Conservation (phyloP, 2,113 vertebrate species). For the Indicator maculatus region DNA sequence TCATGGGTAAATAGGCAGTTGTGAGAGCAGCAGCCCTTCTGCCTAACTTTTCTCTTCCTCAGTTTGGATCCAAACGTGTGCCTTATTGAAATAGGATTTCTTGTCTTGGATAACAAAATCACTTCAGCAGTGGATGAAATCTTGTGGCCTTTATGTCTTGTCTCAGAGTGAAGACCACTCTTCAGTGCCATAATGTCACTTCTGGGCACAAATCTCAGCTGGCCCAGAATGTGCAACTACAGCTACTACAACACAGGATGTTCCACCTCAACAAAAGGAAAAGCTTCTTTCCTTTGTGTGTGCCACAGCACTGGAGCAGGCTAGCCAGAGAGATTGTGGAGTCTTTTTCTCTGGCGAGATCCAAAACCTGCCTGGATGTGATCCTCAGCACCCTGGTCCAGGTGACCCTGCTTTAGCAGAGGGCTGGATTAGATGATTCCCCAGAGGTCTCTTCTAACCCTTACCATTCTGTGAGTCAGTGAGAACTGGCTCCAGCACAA, state of each 20-base stretch:
- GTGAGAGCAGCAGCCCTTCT: neutral
- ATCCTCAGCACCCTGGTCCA: too few relatives aligned
- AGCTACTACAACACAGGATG: too few relatives aligned
- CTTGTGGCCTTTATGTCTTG: neutral
- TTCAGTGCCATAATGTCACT: neutral
- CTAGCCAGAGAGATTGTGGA: too few relatives aligned
- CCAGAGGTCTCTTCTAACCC: too few relatives aligned
- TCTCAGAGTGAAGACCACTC: neutral
- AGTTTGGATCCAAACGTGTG: neutral
- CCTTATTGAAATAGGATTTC: conserved; percentile 13
- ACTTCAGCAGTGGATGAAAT: neutral
- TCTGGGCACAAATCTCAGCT: neutral
- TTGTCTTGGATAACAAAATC: neutral
- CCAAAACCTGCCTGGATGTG: too few relatives aligned
- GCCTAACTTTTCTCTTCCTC: neutral
- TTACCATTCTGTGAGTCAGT: too few relatives aligned
- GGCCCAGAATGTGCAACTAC: neutral
- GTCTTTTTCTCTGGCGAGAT: too few relatives aligned
- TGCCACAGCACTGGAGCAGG: too few relatives aligned
- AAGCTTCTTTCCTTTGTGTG: too few relatives aligned
- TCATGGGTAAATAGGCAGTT: neutral
- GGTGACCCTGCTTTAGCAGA: too few relatives aligned
- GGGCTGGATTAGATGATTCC: too few relatives aligned
- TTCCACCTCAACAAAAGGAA: too few relatives aligned
- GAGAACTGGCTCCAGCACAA: neutral